Base-by-base conservation (phyloP, 2,113 vertebrate genomes). In the Calyptomena viridis region DNA sequence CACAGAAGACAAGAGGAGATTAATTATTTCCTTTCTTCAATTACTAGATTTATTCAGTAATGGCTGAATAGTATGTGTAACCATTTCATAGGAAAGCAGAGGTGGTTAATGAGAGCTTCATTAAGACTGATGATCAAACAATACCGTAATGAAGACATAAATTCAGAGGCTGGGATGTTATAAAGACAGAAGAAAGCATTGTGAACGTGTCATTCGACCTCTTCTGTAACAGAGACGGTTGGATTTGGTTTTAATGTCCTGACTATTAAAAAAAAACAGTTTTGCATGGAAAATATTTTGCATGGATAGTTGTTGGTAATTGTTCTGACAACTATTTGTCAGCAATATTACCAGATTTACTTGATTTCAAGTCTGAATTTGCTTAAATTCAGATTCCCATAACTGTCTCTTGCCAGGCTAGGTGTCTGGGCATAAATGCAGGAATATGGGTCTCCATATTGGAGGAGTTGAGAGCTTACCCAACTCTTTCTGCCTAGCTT, bases 21-120 rank as follows among this genome's bases (percentile, higher is more conserved):
- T 84, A 92, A 90, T 92, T 84, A 92, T 81, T 94, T 96, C 72
- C 76, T 81, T 92, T 94, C 83, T 77, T 86, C 89, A 93, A 93
- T 87, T 72, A 81, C 35, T 37, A 42, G 55, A 73, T 96, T 88
- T 83, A 71, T 69, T 88, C 55, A 55, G 28, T 69, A 92, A 30
- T 77, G 79, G 33, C 59, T 78, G 86, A 93, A 52, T 11, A 71
- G 64, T 63, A 42, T 8, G 1, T 63, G 39, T 81, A 72, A 90
- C 56, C 63, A 50, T 93, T 86, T 84, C 64, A 81, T 76, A 84
- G 88, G 75, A 92, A 88, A 93, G 71, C 66, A 94, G 68, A 94
- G 64, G 72, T 92, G 67, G 83, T 88, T 95, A 95, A 92, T 90
- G 83, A 89, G 88, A 86, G 14, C 86, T 93, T 96, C 79, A 93